Conservation (phyloP, 2,797 vertebrate genomes). For the Malurus leucopterus region DNA sequence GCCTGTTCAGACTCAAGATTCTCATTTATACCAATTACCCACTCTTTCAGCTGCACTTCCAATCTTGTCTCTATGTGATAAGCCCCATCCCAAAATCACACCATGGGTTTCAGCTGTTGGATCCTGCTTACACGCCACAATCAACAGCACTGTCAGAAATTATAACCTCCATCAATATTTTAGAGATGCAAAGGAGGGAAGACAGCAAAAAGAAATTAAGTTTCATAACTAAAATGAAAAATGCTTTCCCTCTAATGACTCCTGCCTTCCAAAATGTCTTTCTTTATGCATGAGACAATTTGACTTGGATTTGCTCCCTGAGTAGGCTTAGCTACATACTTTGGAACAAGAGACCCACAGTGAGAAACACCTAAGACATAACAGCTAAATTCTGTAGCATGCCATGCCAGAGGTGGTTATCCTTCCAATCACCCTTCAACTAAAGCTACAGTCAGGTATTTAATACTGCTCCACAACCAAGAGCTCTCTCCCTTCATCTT, state of each 20-base stretch:
- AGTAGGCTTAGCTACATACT: neutral
- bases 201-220: constrained; percentile 30
- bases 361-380: neutral
- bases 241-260: constrained; percentile 10
- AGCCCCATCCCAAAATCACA: neutral
- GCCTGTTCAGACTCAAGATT: neutral
- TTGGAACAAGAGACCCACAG: constrained; percentile 10
- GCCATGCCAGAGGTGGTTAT: neutral
- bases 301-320: constrained; percentile 24
- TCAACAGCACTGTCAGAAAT: constrained; percentile 10
- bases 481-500: constrained; percentile 23
- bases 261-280: neutral
- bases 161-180: constrained; percentile 21
- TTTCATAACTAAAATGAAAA: constrained; percentile 29
- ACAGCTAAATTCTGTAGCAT: neutral
- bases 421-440: neutral
- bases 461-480: neutral
- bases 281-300: constrained; percentile 17
- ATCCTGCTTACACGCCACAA: neutral
- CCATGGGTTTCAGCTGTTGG: neutral
- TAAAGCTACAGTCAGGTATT: constrained; percentile 6
- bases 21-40: neutral
- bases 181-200: neutral
- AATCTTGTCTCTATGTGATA: neutral
- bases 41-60: neutral